These are phyloP conservation scores for Caranx ignobilis DNA, from an alignment of 2,113 vertebrate genomes.

Conservation along the genomic window DNA sequence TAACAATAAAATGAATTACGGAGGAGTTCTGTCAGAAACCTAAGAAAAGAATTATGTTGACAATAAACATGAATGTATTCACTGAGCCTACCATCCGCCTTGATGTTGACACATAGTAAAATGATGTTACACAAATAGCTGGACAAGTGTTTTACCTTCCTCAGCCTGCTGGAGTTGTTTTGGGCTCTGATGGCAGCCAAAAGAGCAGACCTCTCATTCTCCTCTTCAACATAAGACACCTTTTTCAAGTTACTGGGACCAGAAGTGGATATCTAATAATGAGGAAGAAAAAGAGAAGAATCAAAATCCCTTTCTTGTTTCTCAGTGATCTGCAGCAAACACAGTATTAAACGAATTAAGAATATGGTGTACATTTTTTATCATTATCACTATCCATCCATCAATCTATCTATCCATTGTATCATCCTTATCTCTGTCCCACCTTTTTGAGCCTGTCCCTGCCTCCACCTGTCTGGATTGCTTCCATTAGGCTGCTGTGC, in stretches of 20 bases:
- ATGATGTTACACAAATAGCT: constrained; percentile 5
- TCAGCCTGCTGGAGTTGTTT: constrained; percentile 84
- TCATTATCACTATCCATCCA: background rate
- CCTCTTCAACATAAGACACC: constrained; percentile 76
- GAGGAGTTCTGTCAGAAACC: too few species aligned
- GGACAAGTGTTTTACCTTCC: constrained; percentile 84
- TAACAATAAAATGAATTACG: too few species aligned
- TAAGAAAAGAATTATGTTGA: too few species aligned
- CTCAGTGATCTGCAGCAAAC: background rate
- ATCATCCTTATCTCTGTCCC: constrained; percentile 41
- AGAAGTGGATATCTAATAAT: constrained; percentile 81
- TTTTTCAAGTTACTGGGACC: constrained; percentile 73
- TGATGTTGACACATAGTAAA: constrained; percentile 20
- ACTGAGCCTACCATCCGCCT: background rate
- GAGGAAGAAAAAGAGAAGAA: constrained; percentile 1
- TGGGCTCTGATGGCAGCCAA: constrained; percentile 91
- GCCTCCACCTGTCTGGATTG: constrained; percentile 90
- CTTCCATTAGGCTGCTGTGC: constrained; percentile 93
- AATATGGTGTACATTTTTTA: background rate
- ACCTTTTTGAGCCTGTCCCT: constrained; percentile 93
- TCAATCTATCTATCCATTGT: background rate
- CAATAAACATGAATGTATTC: background rate
- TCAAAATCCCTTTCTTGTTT: background rate
- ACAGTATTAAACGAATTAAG: background rate
- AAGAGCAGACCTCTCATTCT: constrained; percentile 89